Conservation (phyloP, 2,797 vertebrate species). For the Lepilemur ruficaudatus region DNA sequence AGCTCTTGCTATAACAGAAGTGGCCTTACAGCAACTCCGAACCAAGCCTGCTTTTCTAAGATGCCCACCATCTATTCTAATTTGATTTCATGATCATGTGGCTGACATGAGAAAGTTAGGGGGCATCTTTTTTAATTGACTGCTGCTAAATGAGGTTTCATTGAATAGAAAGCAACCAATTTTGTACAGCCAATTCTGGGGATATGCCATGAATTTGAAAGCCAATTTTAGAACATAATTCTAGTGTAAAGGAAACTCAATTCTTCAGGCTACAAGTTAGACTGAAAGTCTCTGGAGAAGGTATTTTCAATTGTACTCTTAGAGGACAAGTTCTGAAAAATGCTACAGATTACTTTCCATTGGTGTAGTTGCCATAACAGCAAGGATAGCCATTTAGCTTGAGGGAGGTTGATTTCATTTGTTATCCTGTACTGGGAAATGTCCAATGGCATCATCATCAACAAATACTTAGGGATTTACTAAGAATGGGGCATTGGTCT, state of each 20-base stretch:
- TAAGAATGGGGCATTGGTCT: neutral
- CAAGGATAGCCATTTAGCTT: neutral
- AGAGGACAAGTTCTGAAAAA: neutral
- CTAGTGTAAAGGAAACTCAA: neutral
- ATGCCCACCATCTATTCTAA: neutral
- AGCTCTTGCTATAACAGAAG: neutral
- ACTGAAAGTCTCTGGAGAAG: neutral
- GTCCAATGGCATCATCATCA: neutral
- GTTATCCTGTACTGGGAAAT: neutral
- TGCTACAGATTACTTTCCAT: neutral
- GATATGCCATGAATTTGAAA: neutral
- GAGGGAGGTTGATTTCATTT: constrained; percentile 28
- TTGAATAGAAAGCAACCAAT: constrained; percentile 5
- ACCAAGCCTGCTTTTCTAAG: neutral
- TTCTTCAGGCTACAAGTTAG: neutral
- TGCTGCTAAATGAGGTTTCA: neutral
- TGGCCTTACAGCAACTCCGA: neutral
- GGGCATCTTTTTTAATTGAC: neutral
- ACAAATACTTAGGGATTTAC: neutral
- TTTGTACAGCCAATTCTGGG: neutral
- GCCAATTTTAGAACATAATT: constrained; percentile 20
- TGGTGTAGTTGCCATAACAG: neutral
- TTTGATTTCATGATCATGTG: neutral
- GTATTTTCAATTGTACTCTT: neutral
- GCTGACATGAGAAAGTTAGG: neutral